Evolutionary conservation across 2,888 invertebrate species (phyloP).

Genomic region (Zonitis immaculata): DNA sequence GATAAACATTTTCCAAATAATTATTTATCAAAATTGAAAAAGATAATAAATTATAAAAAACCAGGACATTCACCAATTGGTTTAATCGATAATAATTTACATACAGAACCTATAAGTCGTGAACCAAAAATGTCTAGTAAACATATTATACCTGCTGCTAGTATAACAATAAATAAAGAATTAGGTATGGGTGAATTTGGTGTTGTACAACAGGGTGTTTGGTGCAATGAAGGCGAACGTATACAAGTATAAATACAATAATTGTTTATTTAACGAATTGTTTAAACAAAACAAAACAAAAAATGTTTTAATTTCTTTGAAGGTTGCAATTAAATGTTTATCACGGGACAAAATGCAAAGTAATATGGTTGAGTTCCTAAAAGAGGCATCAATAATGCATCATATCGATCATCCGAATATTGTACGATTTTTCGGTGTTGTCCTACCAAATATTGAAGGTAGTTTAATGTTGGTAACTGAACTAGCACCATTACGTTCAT

Average conservation of each 20-base stretch:
- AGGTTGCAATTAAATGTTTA: constrained; percentile 96
- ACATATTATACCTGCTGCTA: constrained; percentile 78
- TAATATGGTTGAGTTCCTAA: constrained; percentile 93
- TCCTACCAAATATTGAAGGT: constrained; percentile 74
- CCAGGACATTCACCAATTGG: constrained; percentile 44
- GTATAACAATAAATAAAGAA: constrained; percentile 90
- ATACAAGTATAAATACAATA: constrained; percentile 49
- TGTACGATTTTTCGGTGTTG: constrained; percentile 95
- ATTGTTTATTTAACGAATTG: neutral
- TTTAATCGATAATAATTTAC: constrained; percentile 35
- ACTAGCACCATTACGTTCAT: constrained; percentile 88
- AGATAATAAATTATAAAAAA: constrained; percentile 63
- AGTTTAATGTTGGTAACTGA: constrained; percentile 69
- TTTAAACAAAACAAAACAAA: too few relatives aligned
- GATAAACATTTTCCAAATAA: constrained; percentile 92
- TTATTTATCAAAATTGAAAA: constrained; percentile 87
- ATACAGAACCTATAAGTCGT: constrained; percentile 19
- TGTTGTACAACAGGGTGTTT: constrained; percentile 95
- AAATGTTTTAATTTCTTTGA: constrained; percentile 28
- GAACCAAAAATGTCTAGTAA: constrained; percentile 70
- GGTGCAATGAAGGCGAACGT: constrained; percentile 91
- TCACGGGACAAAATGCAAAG: constrained; percentile 93
- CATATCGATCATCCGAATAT: constrained; percentile 96
- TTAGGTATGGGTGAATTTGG: constrained; percentile 97
- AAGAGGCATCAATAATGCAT: constrained; percentile 98